phyloP scores from a whole-genome alignment of 35 echinoderm and acorn worm genomes.

The Chiridota heheva region DNA sequence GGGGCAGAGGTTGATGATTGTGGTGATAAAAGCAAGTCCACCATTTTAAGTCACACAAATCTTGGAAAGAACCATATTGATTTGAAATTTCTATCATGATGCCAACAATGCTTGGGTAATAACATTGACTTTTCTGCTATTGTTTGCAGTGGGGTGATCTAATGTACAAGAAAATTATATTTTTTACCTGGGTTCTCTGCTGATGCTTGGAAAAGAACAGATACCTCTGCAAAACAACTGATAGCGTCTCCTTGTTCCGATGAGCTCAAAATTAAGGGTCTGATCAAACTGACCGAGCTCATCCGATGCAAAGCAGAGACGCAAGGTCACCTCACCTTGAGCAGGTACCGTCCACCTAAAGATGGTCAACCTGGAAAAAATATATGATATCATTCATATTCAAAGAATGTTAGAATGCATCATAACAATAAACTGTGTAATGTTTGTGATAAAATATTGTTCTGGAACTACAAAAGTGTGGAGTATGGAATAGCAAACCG shows the following conservation, averaged over 20 bases:
- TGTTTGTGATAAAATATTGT: too few species aligned
- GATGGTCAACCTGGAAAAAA: conserved; percentile 62
- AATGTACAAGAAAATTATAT: not conserved
- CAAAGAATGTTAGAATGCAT: not conserved
- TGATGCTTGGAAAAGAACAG: conserved; percentile 94
- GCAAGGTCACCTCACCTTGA: conserved; percentile 71
- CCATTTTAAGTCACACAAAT: too few species aligned
- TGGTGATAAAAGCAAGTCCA: too few species aligned
- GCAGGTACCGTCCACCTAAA: conserved; percentile 86
- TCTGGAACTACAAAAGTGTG: not conserved
- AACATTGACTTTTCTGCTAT: not conserved
- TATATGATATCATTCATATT: not conserved
- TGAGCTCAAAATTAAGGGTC: conserved; percentile 98
- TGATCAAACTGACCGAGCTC: conserved; percentile 99
- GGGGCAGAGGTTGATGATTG: too few species aligned
- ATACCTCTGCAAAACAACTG: conserved; percentile 93
- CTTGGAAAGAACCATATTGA: too few species aligned
- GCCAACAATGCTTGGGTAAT: not conserved
- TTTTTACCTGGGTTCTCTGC: conserved; percentile 96
- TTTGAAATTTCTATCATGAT: not conserved
- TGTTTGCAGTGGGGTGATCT: not conserved
- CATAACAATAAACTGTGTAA: too few species aligned
- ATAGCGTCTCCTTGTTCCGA: conserved; percentile 88
- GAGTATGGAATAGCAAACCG: too few species aligned
- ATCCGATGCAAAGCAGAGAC: conserved; percentile 86